Evolutionary conservation across 2,888 invertebrate species (phyloP).

Genomic region (Callyntrura sp.): DNA sequence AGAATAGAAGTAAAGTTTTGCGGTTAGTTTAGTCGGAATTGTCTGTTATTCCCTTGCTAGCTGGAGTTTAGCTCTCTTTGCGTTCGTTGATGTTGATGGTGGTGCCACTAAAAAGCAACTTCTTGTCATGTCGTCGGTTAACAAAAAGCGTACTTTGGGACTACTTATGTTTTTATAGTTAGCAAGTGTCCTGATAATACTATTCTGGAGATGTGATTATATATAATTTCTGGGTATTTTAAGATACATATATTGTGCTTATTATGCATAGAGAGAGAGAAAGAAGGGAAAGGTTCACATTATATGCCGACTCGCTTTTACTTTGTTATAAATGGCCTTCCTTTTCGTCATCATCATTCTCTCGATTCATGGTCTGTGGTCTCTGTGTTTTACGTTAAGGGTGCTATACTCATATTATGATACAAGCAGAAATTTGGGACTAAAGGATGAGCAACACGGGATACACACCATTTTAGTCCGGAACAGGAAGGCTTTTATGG

Average conservation of each 20-base stretch:
- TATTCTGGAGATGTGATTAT: slow-evolving; percentile 27
- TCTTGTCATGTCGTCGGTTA: slow-evolving; percentile 45
- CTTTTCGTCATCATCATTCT: slow-evolving; percentile 36
- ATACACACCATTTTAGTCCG: slow-evolving; percentile 48
- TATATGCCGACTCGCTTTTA: slow-evolving; percentile 8
- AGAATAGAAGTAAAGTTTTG: slow-evolving; percentile 40
- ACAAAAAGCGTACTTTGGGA: slow-evolving; percentile 52
- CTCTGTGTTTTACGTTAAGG: slow-evolving; percentile 36
- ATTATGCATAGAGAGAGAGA: neutral
- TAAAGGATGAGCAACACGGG: neutral
- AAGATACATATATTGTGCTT: slow-evolving; percentile 1
- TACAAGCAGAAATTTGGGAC: neutral
- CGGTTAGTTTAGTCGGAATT: slow-evolving; percentile 67
- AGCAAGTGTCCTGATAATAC: neutral
- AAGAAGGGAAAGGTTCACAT: neutral
- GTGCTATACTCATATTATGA: slow-evolving; percentile 23
- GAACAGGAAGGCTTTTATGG: slow-evolving; percentile 77
- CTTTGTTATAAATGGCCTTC: neutral
- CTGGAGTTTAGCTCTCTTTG: neutral
- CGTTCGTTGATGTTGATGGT: neutral
- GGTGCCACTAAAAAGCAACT: neutral
- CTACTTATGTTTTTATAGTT: slow-evolving; percentile 37
- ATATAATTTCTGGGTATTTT: slow-evolving; percentile 1
- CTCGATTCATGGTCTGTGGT: slow-evolving; percentile 39
- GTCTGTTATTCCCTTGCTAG: slow-evolving; percentile 32